These are phyloP conservation scores for Cheilosia variabilis DNA, from an alignment of 2,888 invertebrate genomes.

Conservation along the genomic window DNA sequence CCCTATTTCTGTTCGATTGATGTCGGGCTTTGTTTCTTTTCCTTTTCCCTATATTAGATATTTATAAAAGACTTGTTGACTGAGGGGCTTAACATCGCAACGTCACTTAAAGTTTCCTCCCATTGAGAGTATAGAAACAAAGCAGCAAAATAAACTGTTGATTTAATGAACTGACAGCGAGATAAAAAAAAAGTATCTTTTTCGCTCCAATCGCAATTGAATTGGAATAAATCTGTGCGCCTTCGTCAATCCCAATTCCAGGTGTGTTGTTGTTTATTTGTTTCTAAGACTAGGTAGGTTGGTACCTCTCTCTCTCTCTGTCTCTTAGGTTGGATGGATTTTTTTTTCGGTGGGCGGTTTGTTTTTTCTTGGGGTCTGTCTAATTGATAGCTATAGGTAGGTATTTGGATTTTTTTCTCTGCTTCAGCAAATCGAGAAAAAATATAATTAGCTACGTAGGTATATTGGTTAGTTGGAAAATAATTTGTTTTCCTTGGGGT, in stretches of 20 bases:
- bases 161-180: constrained; percentile 54
- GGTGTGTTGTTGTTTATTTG: constrained; percentile 28
- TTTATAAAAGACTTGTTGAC: constrained; percentile 59
- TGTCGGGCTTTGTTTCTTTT: constrained; percentile 41
- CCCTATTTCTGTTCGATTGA: constrained; percentile 22
- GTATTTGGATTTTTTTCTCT: background rate
- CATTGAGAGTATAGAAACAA: background rate
- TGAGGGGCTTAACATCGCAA: constrained; percentile 33
- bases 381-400: background rate
- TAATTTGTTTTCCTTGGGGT: constrained; percentile 9
- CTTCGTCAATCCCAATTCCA: constrained; percentile 50
- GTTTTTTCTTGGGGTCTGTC: constrained; percentile 1
- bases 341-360: constrained; percentile 30
- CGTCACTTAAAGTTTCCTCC: constrained; percentile 50
- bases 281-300: background rate
- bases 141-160: background rate
- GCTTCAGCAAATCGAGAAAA: background rate
- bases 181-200: constrained; percentile 44
- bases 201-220: constrained; percentile 64
- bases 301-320: constrained; percentile 12
- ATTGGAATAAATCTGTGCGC: constrained; percentile 51
- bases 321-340: background rate
- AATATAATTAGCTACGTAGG: constrained; percentile 3
- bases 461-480: constrained; percentile 26
- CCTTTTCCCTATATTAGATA: background rate